Percentiles rank a stretch among this genome's conserved stretches.
phyloP scores from a whole-genome alignment of 2,113 vertebrate genomes.

The Otolemur garnettii region DNA sequence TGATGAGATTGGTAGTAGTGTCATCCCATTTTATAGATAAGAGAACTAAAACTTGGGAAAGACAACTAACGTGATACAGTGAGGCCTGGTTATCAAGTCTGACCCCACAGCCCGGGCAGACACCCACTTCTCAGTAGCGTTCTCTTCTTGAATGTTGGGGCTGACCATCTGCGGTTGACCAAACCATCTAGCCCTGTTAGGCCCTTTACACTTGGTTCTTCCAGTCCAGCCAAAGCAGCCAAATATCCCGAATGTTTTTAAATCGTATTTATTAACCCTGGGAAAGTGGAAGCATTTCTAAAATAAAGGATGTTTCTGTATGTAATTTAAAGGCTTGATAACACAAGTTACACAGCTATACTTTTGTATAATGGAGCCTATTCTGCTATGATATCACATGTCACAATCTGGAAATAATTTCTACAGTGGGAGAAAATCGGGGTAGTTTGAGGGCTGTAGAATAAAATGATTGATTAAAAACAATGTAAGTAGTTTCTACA shows the following conservation, averaged over 20 bases:
- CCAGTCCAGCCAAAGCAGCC: not conserved
- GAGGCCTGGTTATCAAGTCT: not conserved
- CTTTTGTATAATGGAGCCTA: not conserved
- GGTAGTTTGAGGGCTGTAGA: not conserved
- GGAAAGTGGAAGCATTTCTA: not conserved
- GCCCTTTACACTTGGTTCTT: not conserved
- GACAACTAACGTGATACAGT: not conserved
- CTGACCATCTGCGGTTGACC: not conserved
- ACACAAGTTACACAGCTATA: not conserved
- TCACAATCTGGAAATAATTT: not conserved
- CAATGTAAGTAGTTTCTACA: not conserved
- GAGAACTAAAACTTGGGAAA: not conserved
- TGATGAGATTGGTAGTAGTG: not conserved
- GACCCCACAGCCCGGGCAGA: not conserved
- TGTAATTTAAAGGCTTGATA: not conserved
- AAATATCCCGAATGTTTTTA: not conserved
- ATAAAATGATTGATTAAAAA: conserved; percentile 17
- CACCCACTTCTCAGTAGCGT: not conserved
- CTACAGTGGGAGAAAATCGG: not conserved
- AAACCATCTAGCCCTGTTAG: not conserved
- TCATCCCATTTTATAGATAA: not conserved
- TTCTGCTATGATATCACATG: not conserved
- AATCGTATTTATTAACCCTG: not conserved
- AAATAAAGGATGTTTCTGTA: not conserved
- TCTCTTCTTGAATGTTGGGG: not conserved